A percentile compares a stretch with the other conserved stretches of the same genome.
phyloP scores from a whole-genome alignment of 2,113 vertebrate genomes.

The Hyperopisus bebe region DNA sequence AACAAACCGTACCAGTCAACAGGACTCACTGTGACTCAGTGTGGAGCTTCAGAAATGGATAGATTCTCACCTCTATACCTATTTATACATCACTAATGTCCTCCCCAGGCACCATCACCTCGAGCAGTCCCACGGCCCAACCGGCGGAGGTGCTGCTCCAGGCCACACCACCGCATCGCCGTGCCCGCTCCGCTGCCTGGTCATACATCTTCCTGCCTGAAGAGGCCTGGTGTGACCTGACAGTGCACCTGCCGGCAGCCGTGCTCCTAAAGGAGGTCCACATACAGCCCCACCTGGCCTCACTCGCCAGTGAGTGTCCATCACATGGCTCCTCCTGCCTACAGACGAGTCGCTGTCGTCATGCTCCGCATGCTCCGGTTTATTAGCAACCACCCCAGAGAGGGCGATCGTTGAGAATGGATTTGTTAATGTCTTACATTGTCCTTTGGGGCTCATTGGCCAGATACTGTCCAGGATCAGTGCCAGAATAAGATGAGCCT shows the following conservation, averaged over 20 bases:
- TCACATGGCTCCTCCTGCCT: background rate
- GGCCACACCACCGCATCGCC: conserved; percentile 87
- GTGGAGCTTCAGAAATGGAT: background rate
- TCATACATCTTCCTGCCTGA: conserved; percentile 96
- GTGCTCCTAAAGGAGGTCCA: conserved; percentile 96
- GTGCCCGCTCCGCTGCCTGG: conserved; percentile 94
- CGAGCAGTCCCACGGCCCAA: conserved; percentile 95
- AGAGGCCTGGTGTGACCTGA: conserved; percentile 98
- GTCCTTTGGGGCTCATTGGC: background rate
- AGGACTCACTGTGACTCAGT: background rate
- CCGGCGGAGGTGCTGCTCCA: conserved; percentile 94
- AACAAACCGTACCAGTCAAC: background rate
- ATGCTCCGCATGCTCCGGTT: background rate
- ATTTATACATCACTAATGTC: background rate
- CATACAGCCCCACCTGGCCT: conserved; percentile 95
- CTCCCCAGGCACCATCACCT: conserved; percentile 87
- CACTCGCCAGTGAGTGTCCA: conserved; percentile 84
- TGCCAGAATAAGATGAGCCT: background rate
- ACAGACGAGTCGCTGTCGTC: background rate
- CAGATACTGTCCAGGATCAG: background rate
- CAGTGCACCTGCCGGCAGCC: conserved; percentile 91
- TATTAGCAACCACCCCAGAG: background rate
- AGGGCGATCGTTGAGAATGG: background rate
- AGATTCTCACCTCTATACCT: background rate
- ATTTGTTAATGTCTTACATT: background rate